Percentiles rank a stretch among this genome's conserved stretches.
Evolutionary conservation across 2,888 invertebrate genomes (phyloP).

Genomic region (Hydrotaea diabolus): DNA sequence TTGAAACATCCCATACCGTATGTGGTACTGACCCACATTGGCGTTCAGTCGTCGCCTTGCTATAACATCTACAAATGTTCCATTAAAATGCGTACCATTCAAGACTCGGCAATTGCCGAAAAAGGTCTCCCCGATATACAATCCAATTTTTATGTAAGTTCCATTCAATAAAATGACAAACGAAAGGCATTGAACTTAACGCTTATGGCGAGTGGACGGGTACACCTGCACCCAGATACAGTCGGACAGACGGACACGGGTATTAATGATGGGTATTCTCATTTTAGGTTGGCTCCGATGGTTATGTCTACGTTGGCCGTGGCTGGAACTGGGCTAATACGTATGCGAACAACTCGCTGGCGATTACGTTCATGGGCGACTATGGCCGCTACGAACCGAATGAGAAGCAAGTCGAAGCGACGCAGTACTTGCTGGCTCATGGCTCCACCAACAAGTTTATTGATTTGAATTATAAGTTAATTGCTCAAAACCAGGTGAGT

Average conservation of each 20-base stretch:
- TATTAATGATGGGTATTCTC: neutral
- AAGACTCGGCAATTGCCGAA: constrained; percentile 80
- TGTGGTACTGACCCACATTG: constrained; percentile 82
- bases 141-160: constrained; percentile 80
- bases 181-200: neutral
- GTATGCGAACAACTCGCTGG: constrained; percentile 81
- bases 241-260: too few species aligned
- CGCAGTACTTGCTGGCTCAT: constrained; percentile 80
- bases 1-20: constrained; percentile 80
- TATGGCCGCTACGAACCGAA: constrained; percentile 80
- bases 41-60: constrained; percentile 80
- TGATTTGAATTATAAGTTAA: constrained; percentile 80
- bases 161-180: neutral
- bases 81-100: constrained; percentile 80
- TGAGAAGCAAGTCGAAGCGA: constrained; percentile 80
- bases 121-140: constrained; percentile 81
- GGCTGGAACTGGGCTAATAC: constrained; percentile 82
- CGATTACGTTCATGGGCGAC: constrained; percentile 82
- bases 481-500: constrained; percentile 82
- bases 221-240: neutral
- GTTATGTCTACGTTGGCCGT: constrained; percentile 82
- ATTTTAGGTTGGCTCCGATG: constrained; percentile 82
- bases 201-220: neutral
- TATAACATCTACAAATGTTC: constrained; percentile 80
- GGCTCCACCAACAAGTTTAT: constrained; percentile 81